These are phyloP conservation scores for Rhinoraja longicauda DNA, from an alignment of 2,797 vertebrate species.

Conservation along the genomic window DNA sequence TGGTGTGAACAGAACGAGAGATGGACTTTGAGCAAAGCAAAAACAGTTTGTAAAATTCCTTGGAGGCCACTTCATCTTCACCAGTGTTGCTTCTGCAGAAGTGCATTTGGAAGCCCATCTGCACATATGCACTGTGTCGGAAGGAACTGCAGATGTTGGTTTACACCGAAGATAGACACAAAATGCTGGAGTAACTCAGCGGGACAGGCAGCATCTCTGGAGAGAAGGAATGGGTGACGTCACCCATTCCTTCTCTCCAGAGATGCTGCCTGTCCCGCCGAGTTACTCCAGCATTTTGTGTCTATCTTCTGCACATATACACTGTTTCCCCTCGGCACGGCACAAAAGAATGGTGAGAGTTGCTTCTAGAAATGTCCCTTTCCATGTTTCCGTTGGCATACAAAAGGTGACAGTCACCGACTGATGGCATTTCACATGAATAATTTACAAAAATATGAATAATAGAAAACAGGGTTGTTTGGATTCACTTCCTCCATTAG, in stretches of 20 bases:
- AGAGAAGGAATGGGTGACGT: too few species aligned
- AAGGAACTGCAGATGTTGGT: too few species aligned
- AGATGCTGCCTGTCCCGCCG: too few species aligned
- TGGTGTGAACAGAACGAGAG: neutral
- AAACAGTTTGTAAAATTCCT: neutral
- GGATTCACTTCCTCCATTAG: neutral
- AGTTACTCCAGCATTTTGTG: too few species aligned
- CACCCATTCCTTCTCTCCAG: too few species aligned
- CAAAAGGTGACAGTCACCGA: neutral
- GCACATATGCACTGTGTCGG: neutral
- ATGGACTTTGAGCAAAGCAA: neutral
- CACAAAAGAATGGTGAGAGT: neutral
- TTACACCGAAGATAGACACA: too few species aligned
- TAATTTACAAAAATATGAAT: slow-evolving; percentile 1
- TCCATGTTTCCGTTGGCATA: neutral
- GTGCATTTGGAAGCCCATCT: neutral
- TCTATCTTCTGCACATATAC: neutral
- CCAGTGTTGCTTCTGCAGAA: neutral
- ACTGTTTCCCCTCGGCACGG: neutral
- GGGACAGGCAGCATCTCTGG: too few species aligned
- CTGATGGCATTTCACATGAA: neutral
- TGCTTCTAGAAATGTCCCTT: neutral
- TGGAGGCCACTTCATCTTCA: neutral
- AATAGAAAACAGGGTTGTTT: neutral
- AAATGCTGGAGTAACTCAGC: too few species aligned